Evolutionary conservation across 2,888 invertebrate species (phyloP).

Genomic region (Athalia cordata): DNA sequence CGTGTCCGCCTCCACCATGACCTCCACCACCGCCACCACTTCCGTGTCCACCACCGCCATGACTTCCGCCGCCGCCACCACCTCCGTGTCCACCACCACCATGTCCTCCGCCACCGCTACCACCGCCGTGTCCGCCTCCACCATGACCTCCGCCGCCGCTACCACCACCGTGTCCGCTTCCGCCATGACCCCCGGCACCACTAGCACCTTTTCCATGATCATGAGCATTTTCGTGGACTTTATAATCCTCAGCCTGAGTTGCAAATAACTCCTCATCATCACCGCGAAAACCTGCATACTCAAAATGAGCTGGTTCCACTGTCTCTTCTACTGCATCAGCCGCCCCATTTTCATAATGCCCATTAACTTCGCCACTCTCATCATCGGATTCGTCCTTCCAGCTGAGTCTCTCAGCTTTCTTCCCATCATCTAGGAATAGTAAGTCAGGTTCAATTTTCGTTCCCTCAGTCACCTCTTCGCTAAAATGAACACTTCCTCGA

Average conservation of each 20-base stretch:
- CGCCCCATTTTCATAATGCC: background rate
- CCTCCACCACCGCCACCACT: constrained; percentile 41
- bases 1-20: constrained; percentile 59
- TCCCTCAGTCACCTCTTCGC: background rate
- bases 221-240: constrained; percentile 37
- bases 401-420: background rate
- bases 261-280: background rate
- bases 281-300: background rate
- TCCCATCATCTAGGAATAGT: background rate
- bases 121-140: constrained; percentile 3
- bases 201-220: constrained; percentile 43
- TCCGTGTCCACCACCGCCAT: constrained; percentile 17
- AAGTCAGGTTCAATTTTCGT: background rate
- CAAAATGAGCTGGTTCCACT: background rate
- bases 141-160: constrained; percentile 36
- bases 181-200: constrained; percentile 22
- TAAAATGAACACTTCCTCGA: background rate
- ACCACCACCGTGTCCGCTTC: constrained; percentile 12
- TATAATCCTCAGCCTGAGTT: constrained; percentile 27
- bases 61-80: background rate
- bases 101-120: background rate
- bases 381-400: background rate
- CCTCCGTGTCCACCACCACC: background rate
- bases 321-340: background rate
- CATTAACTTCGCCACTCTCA: background rate